These are phyloP conservation scores for Anguilla rostrata DNA, from an alignment of 2,113 vertebrate genomes.

Conservation along the genomic window DNA sequence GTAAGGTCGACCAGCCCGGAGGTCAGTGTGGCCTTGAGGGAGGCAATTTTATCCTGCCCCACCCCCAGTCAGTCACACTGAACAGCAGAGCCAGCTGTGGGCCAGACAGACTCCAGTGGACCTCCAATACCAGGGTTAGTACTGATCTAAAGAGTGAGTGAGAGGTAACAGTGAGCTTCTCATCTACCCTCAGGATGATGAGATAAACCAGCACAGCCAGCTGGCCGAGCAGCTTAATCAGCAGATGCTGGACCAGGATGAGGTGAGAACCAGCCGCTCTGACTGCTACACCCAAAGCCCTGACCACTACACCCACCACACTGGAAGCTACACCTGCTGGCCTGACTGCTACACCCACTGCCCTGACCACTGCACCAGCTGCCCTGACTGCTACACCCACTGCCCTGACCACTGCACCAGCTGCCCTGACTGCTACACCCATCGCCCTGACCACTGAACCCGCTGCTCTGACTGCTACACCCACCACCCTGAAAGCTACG, in stretches of 20 bases:
- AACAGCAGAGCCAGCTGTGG: neutral
- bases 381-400: too few species aligned
- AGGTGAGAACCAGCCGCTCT: constrained; percentile 66
- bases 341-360: too few species aligned
- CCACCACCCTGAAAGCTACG: too few species aligned
- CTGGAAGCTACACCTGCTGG: too few species aligned
- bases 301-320: neutral
- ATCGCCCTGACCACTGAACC: too few species aligned
- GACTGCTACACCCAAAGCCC: neutral
- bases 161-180: neutral
- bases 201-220: constrained; percentile 87
- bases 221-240: constrained; percentile 82
- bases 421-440: too few species aligned
- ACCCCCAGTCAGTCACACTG: neutral
- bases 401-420: too few species aligned
- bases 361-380: too few species aligned
- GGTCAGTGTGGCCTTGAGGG: neutral
- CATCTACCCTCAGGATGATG: constrained; percentile 75
- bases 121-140: neutral
- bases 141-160: neutral
- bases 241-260: constrained; percentile 85
- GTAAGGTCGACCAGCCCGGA: neutral
- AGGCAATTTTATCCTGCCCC: neutral
- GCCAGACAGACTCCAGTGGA: neutral
- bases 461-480: too few species aligned